Evolutionary conservation across 2,113 vertebrate species (phyloP).

Genomic region (Chinchilla lanigera): DNA sequence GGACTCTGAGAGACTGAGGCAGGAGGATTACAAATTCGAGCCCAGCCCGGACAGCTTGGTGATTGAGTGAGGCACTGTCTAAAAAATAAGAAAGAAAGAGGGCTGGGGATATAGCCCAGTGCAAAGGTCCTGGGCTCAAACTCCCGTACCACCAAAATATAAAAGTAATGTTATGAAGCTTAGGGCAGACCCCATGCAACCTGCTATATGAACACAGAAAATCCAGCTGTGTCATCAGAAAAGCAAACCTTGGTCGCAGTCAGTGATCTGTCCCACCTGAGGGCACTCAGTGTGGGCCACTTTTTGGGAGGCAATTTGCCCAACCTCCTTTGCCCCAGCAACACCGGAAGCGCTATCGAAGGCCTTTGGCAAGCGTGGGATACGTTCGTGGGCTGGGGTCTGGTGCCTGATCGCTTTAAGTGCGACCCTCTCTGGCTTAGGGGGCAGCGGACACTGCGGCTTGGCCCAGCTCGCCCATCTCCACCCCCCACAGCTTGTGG

Average conservation of each 20-base stretch:
- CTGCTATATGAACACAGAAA: not conserved
- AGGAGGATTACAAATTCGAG: too few species aligned
- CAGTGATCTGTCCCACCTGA: not conserved
- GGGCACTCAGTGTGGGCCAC: fast-evolving
- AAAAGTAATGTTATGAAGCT: not conserved
- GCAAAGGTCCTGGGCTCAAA: too few species aligned
- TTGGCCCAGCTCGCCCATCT: too few species aligned
- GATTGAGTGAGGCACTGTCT: too few species aligned
- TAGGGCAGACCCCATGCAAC: not conserved
- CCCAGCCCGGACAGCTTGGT: too few species aligned
- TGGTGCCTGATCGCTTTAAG: not conserved
- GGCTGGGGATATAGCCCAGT: too few species aligned
- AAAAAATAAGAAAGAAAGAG: too few species aligned
- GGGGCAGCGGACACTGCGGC: not conserved
- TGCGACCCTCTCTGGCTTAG: too few species aligned
- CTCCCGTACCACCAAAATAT: too few species aligned
- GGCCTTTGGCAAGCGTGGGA: not conserved
- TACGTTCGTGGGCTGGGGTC: not conserved
- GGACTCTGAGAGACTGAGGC: not conserved
- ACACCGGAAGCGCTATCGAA: fast-evolving
- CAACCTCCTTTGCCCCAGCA: not conserved
- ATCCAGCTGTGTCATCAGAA: fast-evolving
- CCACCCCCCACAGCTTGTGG: fast-evolving
- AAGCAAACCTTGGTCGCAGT: too few species aligned
- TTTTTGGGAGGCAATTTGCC: not conserved